Evolutionary conservation across 2,113 vertebrate species (phyloP), one percentile per base, ranked within the genome.

Genomic region (Alectura lathami): DNA sequence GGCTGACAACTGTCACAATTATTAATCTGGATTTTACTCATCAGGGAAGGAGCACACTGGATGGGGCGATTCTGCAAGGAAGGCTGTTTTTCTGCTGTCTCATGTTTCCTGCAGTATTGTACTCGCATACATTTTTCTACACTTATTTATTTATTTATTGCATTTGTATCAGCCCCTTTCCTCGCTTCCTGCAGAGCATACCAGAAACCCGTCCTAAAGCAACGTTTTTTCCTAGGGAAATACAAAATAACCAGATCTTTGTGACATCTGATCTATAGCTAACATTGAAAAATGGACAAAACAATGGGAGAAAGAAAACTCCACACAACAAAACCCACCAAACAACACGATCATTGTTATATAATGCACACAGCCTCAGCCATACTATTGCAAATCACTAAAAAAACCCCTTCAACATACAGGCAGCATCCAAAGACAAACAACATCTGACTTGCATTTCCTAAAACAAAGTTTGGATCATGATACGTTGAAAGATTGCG

Each of bases 31-130:
- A 53, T 94, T 88, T 91, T 80, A 50, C 42, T 91, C 77, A 64
- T 27, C 45, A 24, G 34, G 77, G 86, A 85, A 79, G 88, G 36
- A 85, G 70, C 27, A 48, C 38, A 43, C 63, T 38, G 40, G 74
- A 87, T 66, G 78, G 73, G 87, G 50, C 43, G 57, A 74, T 93
- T 76, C 94, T 96, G 89, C 85, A 88, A 77, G 64, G 87, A 32
- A 64, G 89, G 86, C 93, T 93, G 87, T 0, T 88, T 94, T 97
- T 96, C 64, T 96, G 95, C 95, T 96, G 93, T 96, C 93, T 97
- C 96, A 96, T 94, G 94, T 94, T 95, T 96, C 94, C 94, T 96
- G 94, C 95, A 96, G 96, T 38, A 93, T 89, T 94, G 93, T 79
- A 84, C 86, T 91, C 29, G 70, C 91, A 94, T 87, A 80, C 74